Conservation (phyloP, 2,113 vertebrate species). For the Salvelinus alpinus region DNA sequence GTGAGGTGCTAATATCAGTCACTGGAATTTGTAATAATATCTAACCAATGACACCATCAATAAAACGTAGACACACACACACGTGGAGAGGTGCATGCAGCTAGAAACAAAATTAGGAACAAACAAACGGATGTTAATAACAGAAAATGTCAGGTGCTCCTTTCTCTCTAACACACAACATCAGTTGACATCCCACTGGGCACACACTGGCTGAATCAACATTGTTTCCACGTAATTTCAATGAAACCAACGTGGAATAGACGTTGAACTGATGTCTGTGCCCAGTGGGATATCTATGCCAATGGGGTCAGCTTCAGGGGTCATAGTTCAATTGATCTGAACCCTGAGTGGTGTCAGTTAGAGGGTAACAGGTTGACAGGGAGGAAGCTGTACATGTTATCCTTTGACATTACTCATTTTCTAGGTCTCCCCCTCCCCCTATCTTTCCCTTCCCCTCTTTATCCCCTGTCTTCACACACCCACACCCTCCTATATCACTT, state of each 20-base stretch:
- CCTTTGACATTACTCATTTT: not conserved
- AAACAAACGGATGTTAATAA: not conserved
- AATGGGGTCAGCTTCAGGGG: constrained; percentile 3
- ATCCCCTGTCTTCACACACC: too few relatives aligned
- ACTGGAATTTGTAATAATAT: too few relatives aligned
- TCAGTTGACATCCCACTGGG: too few relatives aligned
- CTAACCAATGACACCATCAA: too few relatives aligned
- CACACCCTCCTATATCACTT: not conserved
- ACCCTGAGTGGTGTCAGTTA: constrained; percentile 2
- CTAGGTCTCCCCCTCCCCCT: not conserved
- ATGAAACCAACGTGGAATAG: too few relatives aligned
- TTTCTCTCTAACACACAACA: not conserved
- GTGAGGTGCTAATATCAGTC: too few relatives aligned
- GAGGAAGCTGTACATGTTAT: constrained; percentile 1
- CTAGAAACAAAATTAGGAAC: not conserved
- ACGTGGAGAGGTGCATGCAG: not conserved
- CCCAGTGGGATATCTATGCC: not conserved
- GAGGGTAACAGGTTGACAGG: not conserved
- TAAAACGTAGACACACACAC: not conserved
- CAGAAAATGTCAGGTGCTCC: not conserved
- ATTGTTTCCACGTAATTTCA: too few relatives aligned
- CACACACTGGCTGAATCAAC: too few relatives aligned
- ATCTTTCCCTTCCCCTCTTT: not conserved
- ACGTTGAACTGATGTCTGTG: not conserved
- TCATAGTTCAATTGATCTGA: constrained; percentile 25